Conservation (phyloP, 1,140 invertebrate species). For the Babylonia areolata region DNA sequence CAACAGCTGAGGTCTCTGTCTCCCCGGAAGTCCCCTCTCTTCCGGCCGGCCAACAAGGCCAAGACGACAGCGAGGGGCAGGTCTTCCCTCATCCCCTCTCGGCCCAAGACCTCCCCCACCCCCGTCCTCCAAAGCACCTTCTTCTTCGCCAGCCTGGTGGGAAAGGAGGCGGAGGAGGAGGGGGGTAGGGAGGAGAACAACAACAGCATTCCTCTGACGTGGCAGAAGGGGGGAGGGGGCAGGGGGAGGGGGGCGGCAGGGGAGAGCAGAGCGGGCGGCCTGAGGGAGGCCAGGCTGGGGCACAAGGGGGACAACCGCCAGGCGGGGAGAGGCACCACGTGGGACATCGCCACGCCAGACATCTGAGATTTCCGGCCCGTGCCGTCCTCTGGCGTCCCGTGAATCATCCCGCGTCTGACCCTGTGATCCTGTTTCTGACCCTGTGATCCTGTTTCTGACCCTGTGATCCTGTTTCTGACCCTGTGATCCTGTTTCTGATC, state of each 20-base stretch:
- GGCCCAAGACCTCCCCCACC: conserved; percentile 4
- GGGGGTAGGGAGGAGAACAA: neutral
- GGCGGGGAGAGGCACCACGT: no score
- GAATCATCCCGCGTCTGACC: neutral
- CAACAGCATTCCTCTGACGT: neutral
- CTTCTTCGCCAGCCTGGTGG: conserved; percentile 18
- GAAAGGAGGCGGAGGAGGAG: neutral
- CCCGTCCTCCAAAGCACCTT: conserved; percentile 27
- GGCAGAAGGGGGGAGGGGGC: neutral
- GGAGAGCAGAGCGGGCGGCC: neutral
- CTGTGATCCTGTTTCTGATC: neutral
- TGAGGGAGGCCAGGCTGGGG: neutral
- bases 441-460: neutral
- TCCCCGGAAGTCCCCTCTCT: neutral
- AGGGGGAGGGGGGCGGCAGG: neutral
- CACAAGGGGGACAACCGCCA: neutral
- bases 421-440: neutral
- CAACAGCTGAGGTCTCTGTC: neutral
- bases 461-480: neutral
- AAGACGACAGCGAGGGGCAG: neutral
- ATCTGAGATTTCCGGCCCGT: neutral
- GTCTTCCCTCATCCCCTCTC: neutral
- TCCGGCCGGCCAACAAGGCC: neutral
- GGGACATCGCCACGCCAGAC: conserved; percentile 14
- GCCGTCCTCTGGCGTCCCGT: neutral